phyloP scores from a whole-genome alignment of 2,113 vertebrate species.

The Cololabis saira region DNA sequence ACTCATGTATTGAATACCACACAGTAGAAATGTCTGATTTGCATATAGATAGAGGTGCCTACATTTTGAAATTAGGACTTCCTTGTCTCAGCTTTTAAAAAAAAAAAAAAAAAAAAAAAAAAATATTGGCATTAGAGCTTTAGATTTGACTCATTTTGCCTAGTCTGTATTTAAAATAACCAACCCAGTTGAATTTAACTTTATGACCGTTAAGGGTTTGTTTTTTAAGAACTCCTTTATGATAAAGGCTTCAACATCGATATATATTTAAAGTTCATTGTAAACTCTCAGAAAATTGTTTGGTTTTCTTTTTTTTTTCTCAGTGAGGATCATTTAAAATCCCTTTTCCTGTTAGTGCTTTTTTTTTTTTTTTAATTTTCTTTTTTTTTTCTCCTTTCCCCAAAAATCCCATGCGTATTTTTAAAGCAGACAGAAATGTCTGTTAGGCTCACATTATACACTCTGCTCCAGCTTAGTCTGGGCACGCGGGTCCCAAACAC shows the following conservation, averaged over 20 bases:
- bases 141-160: slow-evolving; percentile 21
- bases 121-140: slow-evolving; percentile 29
- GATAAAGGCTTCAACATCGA: no score
- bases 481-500: slow-evolving; percentile 86
- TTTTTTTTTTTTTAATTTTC: slow-evolving; percentile 9
- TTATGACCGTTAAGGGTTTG: slow-evolving; percentile 14
- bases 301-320: not conserved
- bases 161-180: slow-evolving; percentile 27
- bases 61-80: slow-evolving; percentile 2
- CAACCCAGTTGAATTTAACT: slow-evolving; percentile 16
- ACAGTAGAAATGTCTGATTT: slow-evolving; percentile 18
- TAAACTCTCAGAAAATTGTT: no score
- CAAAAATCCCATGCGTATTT: slow-evolving; percentile 48
- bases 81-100: no score
- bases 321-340: slow-evolving; percentile 8
- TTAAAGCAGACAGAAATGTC: slow-evolving; percentile 55
- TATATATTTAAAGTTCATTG: no score
- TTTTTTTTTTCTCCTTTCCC: slow-evolving; percentile 6
- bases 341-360: not conserved
- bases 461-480: slow-evolving; percentile 83
- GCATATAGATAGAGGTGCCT: slow-evolving; percentile 7
- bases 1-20: slow-evolving; percentile 34
- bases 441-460: slow-evolving; percentile 79
- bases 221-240: not conserved
- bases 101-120: no score